phyloP scores from a whole-genome alignment of 1,140 invertebrate species.

The Listronotus oregonensis region DNA sequence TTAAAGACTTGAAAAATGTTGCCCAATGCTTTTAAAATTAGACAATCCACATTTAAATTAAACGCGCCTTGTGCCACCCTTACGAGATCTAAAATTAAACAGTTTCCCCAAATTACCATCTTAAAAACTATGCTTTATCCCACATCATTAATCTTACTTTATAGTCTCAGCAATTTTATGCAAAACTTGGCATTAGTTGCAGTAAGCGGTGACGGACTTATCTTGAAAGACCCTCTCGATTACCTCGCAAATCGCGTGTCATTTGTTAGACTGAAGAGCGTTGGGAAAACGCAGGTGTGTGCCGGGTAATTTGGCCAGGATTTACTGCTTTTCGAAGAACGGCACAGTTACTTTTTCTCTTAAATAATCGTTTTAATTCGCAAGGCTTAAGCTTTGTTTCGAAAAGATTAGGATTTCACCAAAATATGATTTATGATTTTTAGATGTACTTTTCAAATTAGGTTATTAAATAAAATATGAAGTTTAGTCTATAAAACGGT shows the following conservation, averaged over 20 bases:
- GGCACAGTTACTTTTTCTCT: constrained; percentile 33
- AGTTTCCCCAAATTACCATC: constrained; percentile 42
- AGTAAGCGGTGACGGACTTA: constrained; percentile 44
- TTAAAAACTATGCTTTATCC: constrained; percentile 49
- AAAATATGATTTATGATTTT: constrained; percentile 27
- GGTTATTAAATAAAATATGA: no score
- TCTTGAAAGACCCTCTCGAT: constrained; percentile 49
- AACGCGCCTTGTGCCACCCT: no score
- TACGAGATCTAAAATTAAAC: no score
- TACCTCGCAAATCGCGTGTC: constrained; percentile 52
- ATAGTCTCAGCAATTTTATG: constrained; percentile 50
- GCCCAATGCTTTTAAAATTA: no score
- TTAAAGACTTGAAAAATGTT: no score
- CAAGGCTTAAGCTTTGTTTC: constrained; percentile 23
- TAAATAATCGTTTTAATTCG: constrained; percentile 34
- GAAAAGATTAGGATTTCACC: constrained; percentile 31
- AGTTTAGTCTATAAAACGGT: no score
- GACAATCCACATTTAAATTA: no score
- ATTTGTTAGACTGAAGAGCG: constrained; percentile 48
- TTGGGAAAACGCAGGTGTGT: constrained; percentile 49
- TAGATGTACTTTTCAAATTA: constrained; percentile 6
- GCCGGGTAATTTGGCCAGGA: constrained; percentile 48
- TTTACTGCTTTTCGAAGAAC: constrained; percentile 41
- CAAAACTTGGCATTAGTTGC: constrained; percentile 51
- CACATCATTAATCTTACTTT: constrained; percentile 52